Evolutionary conservation across 2,888 invertebrate genomes (phyloP).

Genomic region (Diabrotica balteata): DNA sequence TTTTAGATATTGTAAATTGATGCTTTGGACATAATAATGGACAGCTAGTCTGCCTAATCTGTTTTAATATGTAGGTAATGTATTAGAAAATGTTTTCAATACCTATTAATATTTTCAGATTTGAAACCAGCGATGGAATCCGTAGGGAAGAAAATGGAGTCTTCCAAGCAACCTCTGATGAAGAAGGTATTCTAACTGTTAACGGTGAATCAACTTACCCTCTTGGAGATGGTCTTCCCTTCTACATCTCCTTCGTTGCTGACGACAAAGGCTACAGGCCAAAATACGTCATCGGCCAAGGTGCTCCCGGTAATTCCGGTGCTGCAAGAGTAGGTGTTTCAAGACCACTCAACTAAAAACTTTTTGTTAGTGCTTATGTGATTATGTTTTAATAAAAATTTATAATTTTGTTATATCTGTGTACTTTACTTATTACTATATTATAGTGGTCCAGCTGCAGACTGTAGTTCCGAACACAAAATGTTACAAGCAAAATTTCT

Average conservation of each 20-base stretch:
- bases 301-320: too few species aligned
- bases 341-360: neutral
- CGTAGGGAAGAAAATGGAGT: slow-evolving; percentile 1
- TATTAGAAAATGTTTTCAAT: too few species aligned
- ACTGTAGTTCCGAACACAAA: too few species aligned
- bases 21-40: too few species aligned
- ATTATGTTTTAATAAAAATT: neutral
- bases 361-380: too few species aligned
- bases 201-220: slow-evolving; percentile 4
- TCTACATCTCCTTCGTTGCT: slow-evolving; percentile 3
- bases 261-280: slow-evolving; percentile 17
- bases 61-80: too few species aligned
- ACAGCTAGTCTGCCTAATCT: too few species aligned
- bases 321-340: neutral
- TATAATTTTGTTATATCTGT: neutral
- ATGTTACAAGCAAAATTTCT: too few species aligned
- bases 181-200: slow-evolving; percentile 2
- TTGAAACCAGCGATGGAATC: slow-evolving; percentile 5
- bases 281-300: slow-evolving; percentile 9
- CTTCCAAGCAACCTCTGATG: neutral
- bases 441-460: too few species aligned
- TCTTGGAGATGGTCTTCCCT: slow-evolving; percentile 1
- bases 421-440: neutral
- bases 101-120: neutral
- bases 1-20: too few species aligned